Evolutionary conservation across 1,140 invertebrate genomes (phyloP).

Genomic region (Glossosoma conforme): DNA sequence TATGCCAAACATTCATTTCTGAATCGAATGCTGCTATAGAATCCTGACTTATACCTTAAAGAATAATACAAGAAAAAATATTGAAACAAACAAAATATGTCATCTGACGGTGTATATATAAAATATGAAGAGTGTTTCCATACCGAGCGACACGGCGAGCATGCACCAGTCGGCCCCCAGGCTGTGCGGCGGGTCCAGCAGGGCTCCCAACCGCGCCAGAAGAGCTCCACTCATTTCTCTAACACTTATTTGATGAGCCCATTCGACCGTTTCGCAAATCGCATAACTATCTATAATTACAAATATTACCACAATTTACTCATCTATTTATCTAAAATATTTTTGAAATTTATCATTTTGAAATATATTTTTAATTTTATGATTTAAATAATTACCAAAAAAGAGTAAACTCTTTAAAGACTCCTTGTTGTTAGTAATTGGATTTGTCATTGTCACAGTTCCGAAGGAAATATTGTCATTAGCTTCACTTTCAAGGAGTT

Average conservation of each 20-base stretch:
- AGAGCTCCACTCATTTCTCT: slow-evolving; percentile 44
- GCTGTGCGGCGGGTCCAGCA: slow-evolving; percentile 73
- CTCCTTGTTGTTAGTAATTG: slow-evolving; percentile 57
- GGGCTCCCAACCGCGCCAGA: slow-evolving; percentile 52
- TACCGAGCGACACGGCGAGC: slow-evolving; percentile 67
- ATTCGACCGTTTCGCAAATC: slow-evolving; percentile 36
- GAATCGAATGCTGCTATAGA: slow-evolving; percentile 37
- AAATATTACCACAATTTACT: background rate
- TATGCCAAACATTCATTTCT: slow-evolving; percentile 38
- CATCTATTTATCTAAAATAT: background rate
- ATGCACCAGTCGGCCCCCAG: slow-evolving; percentile 82
- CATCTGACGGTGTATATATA: no score
- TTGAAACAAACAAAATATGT: background rate
- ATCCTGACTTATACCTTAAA: slow-evolving; percentile 38
- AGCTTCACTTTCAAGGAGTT: slow-evolving; percentile 46
- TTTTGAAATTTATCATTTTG: slow-evolving; percentile 16
- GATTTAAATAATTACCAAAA: slow-evolving; percentile 48
- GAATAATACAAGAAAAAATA: background rate
- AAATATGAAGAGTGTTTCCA: no score
- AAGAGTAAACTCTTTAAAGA: slow-evolving; percentile 64
- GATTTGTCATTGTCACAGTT: slow-evolving; percentile 50
- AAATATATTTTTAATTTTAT: slow-evolving; percentile 30
- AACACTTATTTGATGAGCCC: slow-evolving; percentile 39
- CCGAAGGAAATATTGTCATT: slow-evolving; percentile 36
- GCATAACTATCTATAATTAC: slow-evolving; percentile 32